phyloP scores from a whole-genome alignment of 2,888 invertebrate species.

The Limnephilus rhombicus region DNA sequence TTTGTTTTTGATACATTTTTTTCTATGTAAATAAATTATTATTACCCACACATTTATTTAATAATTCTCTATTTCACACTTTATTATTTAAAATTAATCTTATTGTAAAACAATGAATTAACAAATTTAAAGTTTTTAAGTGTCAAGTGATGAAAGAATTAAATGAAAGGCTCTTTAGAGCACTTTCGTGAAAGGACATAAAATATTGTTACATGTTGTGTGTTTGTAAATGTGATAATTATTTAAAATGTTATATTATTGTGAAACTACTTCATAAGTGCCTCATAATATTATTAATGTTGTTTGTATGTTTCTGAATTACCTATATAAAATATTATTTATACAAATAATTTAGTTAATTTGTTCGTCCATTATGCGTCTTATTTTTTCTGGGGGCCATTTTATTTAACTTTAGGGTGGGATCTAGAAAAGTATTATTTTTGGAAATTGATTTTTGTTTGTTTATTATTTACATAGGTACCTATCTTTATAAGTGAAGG shows the following conservation, averaged over 20 bases:
- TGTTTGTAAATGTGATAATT: conserved; percentile 1
- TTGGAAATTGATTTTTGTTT: neutral
- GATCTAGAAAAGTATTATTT: neutral
- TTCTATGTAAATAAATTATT: neutral
- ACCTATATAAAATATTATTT: neutral
- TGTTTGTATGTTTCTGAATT: conserved; percentile 1
- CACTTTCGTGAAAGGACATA: neutral
- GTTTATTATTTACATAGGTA: neutral
- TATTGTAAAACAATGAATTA: conserved; percentile 1
- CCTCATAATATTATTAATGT: conserved; percentile 8
- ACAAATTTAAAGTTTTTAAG: neutral
- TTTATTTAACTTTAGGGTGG: neutral
- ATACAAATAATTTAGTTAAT: neutral
- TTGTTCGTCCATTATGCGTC: neutral
- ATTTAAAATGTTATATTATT: neutral
- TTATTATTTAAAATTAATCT: neutral
- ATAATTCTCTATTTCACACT: neutral
- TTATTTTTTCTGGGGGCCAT: neutral
- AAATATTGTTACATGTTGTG: neutral
- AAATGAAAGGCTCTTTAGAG: neutral
- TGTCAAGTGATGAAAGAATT: neutral
- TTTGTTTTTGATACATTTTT: neutral
- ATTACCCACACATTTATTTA: neutral
- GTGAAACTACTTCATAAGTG: conserved; percentile 19
- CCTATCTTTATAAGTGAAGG: neutral